Evolutionary conservation across 2,113 vertebrate genomes (phyloP), one percentile per base, ranked within the genome.

Genomic region (Gnathonemus longibarbis): DNA sequence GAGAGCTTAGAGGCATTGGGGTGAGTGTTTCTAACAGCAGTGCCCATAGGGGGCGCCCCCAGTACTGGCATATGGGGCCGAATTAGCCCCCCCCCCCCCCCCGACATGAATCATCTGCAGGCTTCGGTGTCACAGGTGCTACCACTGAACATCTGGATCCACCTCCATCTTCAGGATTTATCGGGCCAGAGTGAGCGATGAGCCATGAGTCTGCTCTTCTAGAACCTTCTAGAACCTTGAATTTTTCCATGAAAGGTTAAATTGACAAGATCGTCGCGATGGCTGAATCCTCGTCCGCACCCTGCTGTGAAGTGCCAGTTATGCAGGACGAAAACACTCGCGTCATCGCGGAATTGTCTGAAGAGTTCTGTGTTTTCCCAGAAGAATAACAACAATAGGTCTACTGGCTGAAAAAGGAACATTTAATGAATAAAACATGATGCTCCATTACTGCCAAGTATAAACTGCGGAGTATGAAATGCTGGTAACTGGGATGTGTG

Each of bases 341-440:
- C 15, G 86, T 53, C n/a, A 88, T 56, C n/a, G 6, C n/a, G 15
- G 42, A 27, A 88, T 70, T 70, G 58, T 88, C 46, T 27, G 21
- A 6, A 13, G 27, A 24, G 19, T 27, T n/a, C 39, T 24, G 10
- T 11, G 7, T 88, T 42, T 70, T 17, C 13, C 35, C 58, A 49
- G 10, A 80, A 83, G 27, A 77, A 39, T 53, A 42, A 42, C 27
- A 88, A 58, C 86, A 88, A 58, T 58, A 45, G 35, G 8, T 88
- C 10, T 42, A 50, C 58, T 62, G 52, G 87, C 49, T 50, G 13
- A 15, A 89, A 84, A 53, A 31, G 35, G 7, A 50, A 52, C 70
- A 42, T 80, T 89, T 89, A 89, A 89, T 83, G 17, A 83, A 52
- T 42, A 52, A 83, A 89, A 45, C 31, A 27, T 83, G 74, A 83